Base-by-base conservation (phyloP, 1,140 invertebrate genomes). In the Dryas iulia region DNA sequence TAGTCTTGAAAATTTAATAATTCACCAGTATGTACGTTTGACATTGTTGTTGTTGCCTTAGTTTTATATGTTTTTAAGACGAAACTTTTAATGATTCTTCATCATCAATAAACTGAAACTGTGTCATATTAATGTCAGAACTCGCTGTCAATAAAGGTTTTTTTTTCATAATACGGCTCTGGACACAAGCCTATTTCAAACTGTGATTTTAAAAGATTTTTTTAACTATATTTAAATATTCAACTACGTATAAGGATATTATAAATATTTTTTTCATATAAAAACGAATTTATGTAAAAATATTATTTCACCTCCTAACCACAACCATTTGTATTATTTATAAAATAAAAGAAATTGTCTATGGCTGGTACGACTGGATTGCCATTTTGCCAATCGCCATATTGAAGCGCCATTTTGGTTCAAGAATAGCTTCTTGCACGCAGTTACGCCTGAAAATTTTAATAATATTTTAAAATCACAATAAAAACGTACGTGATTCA, bases 1-100 rank as follows among this genome's bases (percentile, higher is more conserved):
- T 93, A 95, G 74, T 95, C 94, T 74, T 94, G 93, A 76, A 95
- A 95, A 63, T 94, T 93, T 58, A 95, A 80, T 68, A 95, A 82
- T 77, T 95, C 94, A 11, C 94, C 94, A 12, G 93, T 93, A 18
- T 92, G 90, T 10, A 93, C 90, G 76, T 93, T 92, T 25, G 83
- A 61, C 88, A 91, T 91, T 60, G 25, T 69, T 12, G 11, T 35
- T 35, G n/a, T 18, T 47, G 7, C 26, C 24, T 28, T 59, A 30
- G 30, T 59, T 56, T 5, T 56, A 14, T 47, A 8, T 8, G 14
- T 47, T 18, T 18, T 47, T 47, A 18, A 6, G 35, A 18, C 7
- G 7, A 47, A 47, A 47, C 1, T 47, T 21, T 18, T 18, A 47
- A 18, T 47, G 6, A 47, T 18, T 47, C 39, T 47, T 47, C 33